Evolutionary conservation across 2,113 vertebrate genomes (phyloP).

Genomic region (Stercorarius parasiticus): DNA sequence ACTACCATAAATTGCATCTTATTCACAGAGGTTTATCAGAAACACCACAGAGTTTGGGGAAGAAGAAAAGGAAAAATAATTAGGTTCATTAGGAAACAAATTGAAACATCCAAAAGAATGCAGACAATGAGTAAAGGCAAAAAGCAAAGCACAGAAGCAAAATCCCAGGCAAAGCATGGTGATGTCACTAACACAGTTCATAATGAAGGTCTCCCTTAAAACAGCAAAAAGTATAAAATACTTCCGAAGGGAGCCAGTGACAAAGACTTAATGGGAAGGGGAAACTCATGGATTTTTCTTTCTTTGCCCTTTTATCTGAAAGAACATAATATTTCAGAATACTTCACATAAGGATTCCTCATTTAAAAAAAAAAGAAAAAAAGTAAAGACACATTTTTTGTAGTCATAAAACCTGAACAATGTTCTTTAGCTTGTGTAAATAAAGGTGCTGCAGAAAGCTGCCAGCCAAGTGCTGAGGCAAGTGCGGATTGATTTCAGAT

Average conservation of each 20-base stretch:
- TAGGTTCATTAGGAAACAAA: neutral
- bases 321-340: neutral
- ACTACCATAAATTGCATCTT: neutral
- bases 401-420: neutral
- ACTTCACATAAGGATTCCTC: rapidly evolving
- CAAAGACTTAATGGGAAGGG: neutral
- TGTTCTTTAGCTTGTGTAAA: neutral
- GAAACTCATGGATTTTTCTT: neutral
- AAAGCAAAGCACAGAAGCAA: neutral
- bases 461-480: neutral
- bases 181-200: neutral
- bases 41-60: neutral
- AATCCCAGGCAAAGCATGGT: neutral
- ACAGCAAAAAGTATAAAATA: neutral
- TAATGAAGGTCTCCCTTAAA: neutral
- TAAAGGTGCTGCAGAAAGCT: neutral
- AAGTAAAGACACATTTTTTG: neutral
- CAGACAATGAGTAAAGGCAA: neutral
- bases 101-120: neutral
- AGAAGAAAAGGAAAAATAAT: neutral
- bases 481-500: neutral
- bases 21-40: neutral
- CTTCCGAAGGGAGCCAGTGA: neutral
- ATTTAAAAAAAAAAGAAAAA: neutral
- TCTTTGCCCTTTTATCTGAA: neutral